A percentile compares a stretch with the other conserved stretches of the same genome.
phyloP scores from a whole-genome alignment of 2,888 invertebrate species.

The Drosophila birchii region DNA sequence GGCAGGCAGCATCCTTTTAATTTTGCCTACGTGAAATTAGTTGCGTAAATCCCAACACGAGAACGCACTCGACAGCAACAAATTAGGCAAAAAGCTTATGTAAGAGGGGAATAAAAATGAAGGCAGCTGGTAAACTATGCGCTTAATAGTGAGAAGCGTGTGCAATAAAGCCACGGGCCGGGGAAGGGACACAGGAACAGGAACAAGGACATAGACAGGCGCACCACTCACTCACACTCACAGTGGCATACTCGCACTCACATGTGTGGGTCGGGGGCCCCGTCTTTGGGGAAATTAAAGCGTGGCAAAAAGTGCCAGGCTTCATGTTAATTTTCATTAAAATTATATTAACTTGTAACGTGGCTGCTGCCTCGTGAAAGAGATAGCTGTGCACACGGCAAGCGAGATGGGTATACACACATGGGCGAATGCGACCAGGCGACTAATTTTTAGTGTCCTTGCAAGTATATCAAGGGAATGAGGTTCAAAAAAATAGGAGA shows the following conservation, averaged over 20 bases:
- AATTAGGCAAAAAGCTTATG: slow-evolving; percentile 58
- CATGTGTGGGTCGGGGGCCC: slow-evolving; percentile 25
- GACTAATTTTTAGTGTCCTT: slow-evolving; percentile 80
- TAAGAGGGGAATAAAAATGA: slow-evolving; percentile 55
- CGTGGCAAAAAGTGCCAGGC: slow-evolving; percentile 76
- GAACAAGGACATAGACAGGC: background rate
- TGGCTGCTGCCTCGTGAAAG: slow-evolving; percentile 53
- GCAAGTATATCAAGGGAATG: slow-evolving; percentile 62
- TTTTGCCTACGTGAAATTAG: slow-evolving; percentile 77
- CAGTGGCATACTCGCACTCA: slow-evolving; percentile 20
- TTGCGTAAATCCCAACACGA: slow-evolving; percentile 79
- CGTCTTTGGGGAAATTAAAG: slow-evolving; percentile 81
- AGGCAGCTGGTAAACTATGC: slow-evolving; percentile 68
- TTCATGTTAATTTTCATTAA: slow-evolving; percentile 82
- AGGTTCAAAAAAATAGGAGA: slow-evolving; percentile 14
- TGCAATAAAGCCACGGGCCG: slow-evolving; percentile 71
- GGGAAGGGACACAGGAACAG: slow-evolving; percentile 24
- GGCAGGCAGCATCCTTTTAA: slow-evolving; percentile 52
- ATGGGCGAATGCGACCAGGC: slow-evolving; percentile 49
- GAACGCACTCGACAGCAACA: slow-evolving; percentile 70
- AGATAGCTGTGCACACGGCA: slow-evolving; percentile 2
- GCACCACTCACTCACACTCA: slow-evolving; percentile 26
- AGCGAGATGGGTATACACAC: slow-evolving; percentile 18
- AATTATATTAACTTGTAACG: slow-evolving; percentile 81
- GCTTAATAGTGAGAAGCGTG: slow-evolving; percentile 65